Conservation (phyloP, 2,797 vertebrate species). For the Rhynchonycteris naso region DNA sequence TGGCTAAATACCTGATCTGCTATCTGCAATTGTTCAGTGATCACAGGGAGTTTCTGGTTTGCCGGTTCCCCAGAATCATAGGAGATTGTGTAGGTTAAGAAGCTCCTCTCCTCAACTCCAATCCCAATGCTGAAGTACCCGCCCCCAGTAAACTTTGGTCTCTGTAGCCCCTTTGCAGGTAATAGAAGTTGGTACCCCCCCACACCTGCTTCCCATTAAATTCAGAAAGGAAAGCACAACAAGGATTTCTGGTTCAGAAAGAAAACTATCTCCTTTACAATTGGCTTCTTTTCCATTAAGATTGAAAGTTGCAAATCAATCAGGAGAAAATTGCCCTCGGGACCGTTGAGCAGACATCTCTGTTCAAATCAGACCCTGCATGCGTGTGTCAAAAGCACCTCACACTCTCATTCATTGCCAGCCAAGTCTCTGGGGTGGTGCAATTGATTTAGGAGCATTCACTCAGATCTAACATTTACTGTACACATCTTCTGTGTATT, state of each 20-base stretch:
- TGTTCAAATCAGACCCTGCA: slow-evolving; percentile 57
- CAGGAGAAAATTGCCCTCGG: slow-evolving; percentile 78
- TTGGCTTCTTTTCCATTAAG: slow-evolving; percentile 75
- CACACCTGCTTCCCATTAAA: neutral
- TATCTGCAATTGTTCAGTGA: neutral
- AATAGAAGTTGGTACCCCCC: neutral
- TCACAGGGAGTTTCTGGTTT: neutral
- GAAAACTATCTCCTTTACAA: slow-evolving; percentile 59
- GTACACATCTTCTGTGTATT: slow-evolving; percentile 23
- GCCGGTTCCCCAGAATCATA: neutral
- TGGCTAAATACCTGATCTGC: neutral
- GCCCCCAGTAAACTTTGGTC: neutral
- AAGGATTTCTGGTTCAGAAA: slow-evolving; percentile 39
- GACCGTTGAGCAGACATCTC: slow-evolving; percentile 73
- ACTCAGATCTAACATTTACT: slow-evolving; percentile 53
- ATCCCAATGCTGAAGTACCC: neutral
- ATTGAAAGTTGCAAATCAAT: slow-evolving; percentile 75
- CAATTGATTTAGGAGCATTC: slow-evolving; percentile 70
- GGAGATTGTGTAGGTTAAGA: neutral
- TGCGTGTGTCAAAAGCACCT: slow-evolving; percentile 71
- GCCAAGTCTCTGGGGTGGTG: slow-evolving; percentile 57
- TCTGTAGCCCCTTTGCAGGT: neutral
- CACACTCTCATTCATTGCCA: slow-evolving; percentile 63
- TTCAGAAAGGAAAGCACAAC: slow-evolving; percentile 37
- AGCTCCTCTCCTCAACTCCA: neutral